phyloP scores from a whole-genome alignment of 2,797 vertebrate species.

The Xenops minutus region DNA sequence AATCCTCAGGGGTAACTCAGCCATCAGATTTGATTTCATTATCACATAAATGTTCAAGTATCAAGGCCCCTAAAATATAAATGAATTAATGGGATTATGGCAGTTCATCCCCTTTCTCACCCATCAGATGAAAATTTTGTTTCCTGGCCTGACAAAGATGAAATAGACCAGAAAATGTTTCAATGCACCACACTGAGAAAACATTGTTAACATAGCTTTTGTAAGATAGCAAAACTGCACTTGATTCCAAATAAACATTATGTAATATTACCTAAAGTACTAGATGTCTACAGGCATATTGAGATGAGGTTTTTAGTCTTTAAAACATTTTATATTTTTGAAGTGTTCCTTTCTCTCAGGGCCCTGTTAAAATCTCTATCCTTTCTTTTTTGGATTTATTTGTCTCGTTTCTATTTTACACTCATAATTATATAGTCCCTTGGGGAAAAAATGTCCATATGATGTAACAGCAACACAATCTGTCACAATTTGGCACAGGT shows the following conservation, averaged over 20 bases:
- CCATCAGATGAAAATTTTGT: not conserved
- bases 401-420: not conserved
- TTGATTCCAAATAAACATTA: not conserved
- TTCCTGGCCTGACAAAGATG: not conserved
- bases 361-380: not conserved
- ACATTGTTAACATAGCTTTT: not conserved
- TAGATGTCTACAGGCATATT: not conserved
- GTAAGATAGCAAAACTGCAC: not conserved
- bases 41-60: not conserved
- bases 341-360: not conserved
- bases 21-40: not conserved
- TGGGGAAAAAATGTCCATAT: not conserved
- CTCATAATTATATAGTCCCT: not conserved
- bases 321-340: not conserved
- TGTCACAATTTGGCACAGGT: constrained; percentile 24
- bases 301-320: not conserved
- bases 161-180: not conserved
- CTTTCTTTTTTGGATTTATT: not conserved
- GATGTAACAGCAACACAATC: not conserved
- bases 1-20: not conserved
- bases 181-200: not conserved
- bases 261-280: not conserved
- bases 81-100: not conserved
- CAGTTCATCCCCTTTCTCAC: not conserved
- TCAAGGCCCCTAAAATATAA: not conserved